phyloP scores from a whole-genome alignment of 2,797 vertebrate genomes.

The Rhinogobio ventralis region DNA sequence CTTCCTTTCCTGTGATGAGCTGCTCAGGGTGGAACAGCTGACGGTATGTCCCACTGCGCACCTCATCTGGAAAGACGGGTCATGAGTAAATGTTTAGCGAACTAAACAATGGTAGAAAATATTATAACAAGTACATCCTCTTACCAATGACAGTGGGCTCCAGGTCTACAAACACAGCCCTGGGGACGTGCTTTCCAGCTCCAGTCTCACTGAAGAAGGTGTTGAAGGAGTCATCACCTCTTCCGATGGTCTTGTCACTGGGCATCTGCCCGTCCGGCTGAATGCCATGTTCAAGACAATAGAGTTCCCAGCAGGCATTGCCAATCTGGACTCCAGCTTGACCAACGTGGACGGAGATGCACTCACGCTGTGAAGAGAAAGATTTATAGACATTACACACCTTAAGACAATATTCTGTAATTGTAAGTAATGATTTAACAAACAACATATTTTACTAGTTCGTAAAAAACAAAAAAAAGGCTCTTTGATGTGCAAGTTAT shows the following conservation, averaged over 20 bases:
- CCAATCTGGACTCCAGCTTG: slow-evolving; percentile 26
- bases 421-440: not conserved
- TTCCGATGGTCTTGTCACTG: not conserved
- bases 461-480: not conserved
- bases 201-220: slow-evolving; percentile 21
- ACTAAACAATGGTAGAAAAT: not conserved
- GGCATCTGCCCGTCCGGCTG: not conserved
- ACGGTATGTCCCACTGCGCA: slow-evolving; percentile 49
- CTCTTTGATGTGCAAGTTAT: not conserved
- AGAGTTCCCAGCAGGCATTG: slow-evolving; percentile 30
- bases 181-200: slow-evolving; percentile 79
- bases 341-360: slow-evolving; percentile 12
- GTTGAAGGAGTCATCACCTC: slow-evolving; percentile 5
- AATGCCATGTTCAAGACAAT: slow-evolving; percentile 19
- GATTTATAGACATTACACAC: slow-evolving; percentile 53
- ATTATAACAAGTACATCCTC: not conserved
- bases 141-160: slow-evolving; percentile 77
- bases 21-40: slow-evolving; percentile 30
- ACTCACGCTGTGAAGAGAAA: slow-evolving; percentile 45
- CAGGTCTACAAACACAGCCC: slow-evolving; percentile 79
- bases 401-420: not conserved
- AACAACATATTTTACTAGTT: too few species aligned
- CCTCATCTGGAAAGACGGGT: slow-evolving; percentile 49
- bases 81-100: not conserved
- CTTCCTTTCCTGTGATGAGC: slow-evolving; percentile 19